Conservation (phyloP, 2,113 vertebrate genomes). For the Vulpes lagopus region DNA sequence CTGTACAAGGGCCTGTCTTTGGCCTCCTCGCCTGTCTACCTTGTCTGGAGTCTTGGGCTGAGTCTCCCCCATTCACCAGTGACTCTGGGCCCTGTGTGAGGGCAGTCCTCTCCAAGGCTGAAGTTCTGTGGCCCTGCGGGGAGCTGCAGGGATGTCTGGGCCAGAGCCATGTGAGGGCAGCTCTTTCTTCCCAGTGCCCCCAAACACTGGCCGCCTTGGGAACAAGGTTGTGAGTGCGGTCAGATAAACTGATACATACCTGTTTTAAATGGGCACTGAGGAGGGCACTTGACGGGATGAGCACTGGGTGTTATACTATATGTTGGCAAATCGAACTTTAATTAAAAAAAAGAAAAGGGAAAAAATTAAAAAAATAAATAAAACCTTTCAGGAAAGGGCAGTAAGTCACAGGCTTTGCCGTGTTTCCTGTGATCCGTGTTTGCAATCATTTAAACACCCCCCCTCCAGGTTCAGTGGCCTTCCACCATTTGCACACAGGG, state of each 20-base stretch:
- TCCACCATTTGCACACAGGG: background rate
- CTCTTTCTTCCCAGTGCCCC: background rate
- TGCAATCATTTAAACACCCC: background rate
- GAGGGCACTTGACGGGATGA: too few relatives aligned
- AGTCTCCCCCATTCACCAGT: background rate
- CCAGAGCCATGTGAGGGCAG: background rate
- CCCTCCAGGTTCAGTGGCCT: background rate
- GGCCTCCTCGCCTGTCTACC: background rate
- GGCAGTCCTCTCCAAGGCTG: background rate
- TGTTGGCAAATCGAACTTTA: too few relatives aligned
- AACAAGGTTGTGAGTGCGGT: too few relatives aligned
- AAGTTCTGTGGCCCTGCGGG: background rate
- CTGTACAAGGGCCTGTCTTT: rapidly evolving
- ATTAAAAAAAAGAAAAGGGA: too few relatives aligned
- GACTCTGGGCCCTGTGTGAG: background rate
- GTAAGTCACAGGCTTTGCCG: background rate
- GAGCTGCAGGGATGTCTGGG: background rate
- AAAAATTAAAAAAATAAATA: too few relatives aligned
- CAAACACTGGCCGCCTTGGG: background rate
- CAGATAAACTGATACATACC: background rate
- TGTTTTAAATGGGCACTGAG: too few relatives aligned
- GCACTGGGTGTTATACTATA: too few relatives aligned
- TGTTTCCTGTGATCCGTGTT: background rate
- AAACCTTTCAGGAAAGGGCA: background rate
- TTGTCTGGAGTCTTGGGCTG: background rate